These are phyloP conservation scores for Eueremaeus valkanovi DNA, from an alignment of 2,888 invertebrate species.

Conservation along the genomic window DNA sequence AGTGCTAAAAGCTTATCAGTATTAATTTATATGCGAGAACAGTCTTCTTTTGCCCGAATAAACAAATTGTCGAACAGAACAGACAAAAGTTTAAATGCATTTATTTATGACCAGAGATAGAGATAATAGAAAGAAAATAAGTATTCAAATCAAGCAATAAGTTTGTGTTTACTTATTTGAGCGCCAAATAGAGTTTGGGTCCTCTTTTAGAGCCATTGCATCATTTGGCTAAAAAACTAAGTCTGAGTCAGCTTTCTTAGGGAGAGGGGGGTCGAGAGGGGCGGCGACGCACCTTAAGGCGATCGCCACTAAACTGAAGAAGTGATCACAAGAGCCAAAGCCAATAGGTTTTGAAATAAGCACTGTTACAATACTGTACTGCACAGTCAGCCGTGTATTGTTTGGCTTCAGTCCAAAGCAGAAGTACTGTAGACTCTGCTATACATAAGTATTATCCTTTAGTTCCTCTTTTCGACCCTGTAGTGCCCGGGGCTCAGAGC, in stretches of 20 bases:
- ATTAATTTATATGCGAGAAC: neutral
- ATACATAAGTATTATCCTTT: conserved; percentile 6
- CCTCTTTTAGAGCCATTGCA: conserved; percentile 4
- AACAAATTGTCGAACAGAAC: neutral
- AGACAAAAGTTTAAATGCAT: neutral
- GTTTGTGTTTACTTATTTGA: conserved; percentile 2
- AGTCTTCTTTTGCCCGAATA: neutral
- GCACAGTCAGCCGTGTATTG: neutral
- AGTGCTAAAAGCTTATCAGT: neutral
- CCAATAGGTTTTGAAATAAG: no score
- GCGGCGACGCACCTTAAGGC: conserved; percentile 22
- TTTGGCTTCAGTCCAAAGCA: neutral
- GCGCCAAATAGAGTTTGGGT: neutral
- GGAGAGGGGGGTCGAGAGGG: neutral
- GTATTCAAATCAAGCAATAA: neutral
- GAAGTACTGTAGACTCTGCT: neutral
- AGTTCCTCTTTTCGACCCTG: neutral
- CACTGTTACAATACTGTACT: no score
- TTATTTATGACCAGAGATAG: neutral
- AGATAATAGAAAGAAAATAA: neutral
- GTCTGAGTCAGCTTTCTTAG: no score
- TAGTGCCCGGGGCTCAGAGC: neutral
- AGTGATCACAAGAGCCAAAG: neutral
- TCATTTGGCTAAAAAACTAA: neutral
- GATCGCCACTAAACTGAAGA: neutral